Evolutionary conservation across 2,113 vertebrate genomes (phyloP).

Genomic region (Calonectris borealis): DNA sequence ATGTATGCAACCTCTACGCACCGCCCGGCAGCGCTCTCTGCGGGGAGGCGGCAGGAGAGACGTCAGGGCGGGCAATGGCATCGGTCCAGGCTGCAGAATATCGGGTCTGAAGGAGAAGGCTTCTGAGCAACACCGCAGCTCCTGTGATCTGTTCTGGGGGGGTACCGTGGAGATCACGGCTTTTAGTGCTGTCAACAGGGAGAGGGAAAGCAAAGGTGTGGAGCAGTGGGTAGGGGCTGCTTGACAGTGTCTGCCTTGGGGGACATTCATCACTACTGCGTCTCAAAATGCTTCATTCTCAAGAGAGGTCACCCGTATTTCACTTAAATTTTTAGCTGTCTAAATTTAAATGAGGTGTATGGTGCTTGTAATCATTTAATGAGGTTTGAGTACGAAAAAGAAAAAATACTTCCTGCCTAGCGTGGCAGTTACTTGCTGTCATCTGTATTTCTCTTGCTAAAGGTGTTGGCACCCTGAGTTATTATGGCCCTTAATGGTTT

Average conservation of each 20-base stretch:
- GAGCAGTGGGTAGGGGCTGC: not conserved
- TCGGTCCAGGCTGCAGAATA: fast-evolving
- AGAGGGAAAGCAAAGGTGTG: not conserved
- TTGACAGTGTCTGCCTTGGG: not conserved
- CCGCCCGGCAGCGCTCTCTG: not conserved
- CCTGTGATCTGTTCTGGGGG: not conserved
- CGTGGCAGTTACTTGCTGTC: no score
- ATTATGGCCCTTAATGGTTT: not conserved
- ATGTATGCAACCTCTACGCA: fast-evolving
- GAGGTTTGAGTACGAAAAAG: not conserved
- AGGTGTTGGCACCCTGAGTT: not conserved
- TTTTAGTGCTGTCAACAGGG: not conserved
- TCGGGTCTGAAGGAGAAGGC: not conserved
- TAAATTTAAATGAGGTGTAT: not conserved
- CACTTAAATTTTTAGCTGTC: not conserved
- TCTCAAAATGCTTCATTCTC: not conserved
- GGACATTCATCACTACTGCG: fast-evolving
- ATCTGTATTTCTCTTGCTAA: not conserved
- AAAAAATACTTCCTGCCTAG: not conserved
- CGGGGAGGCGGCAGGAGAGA: not conserved
- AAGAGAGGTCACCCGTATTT: not conserved
- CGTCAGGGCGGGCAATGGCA: no score
- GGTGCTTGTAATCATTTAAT: not conserved
- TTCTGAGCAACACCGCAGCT: not conserved
- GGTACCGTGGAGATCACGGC: not conserved